phyloP scores from a whole-genome alignment of 2,888 invertebrate genomes.

The Margaritifera margaritifera region DNA sequence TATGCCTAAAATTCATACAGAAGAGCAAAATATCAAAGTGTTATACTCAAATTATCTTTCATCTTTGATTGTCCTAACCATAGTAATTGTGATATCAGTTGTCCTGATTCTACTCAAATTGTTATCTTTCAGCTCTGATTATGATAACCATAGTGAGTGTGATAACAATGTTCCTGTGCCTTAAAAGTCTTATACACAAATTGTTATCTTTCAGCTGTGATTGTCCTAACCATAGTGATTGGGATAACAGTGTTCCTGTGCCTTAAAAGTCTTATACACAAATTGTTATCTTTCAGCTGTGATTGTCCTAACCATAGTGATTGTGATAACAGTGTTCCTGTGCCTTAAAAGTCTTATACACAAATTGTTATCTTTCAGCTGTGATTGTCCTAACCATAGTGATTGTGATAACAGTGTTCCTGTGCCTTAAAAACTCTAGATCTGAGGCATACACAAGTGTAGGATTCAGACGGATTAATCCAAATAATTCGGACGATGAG shows the following conservation, averaged over 20 bases:
- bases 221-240: constrained; percentile 25
- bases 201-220: constrained; percentile 21
- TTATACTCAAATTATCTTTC: no score
- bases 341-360: constrained; percentile 41
- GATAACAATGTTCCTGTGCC: constrained; percentile 28
- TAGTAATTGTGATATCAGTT: constrained; percentile 37
- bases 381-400: constrained; percentile 42
- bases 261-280: constrained; percentile 17
- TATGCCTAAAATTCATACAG: no score
- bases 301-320: constrained; percentile 22
- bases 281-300: constrained; percentile 25
- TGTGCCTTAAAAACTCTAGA: constrained; percentile 43
- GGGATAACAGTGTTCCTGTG: constrained; percentile 32
- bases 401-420: constrained; percentile 43
- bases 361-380: constrained; percentile 33
- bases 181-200: constrained; percentile 20
- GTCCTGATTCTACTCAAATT: constrained; percentile 27
- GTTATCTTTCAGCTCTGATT: constrained; percentile 21
- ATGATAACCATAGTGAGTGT: constrained; percentile 28
- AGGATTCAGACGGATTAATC: constrained; percentile 53
- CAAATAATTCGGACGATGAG: constrained; percentile 47
- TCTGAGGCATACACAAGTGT: constrained; percentile 34
- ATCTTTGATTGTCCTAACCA: constrained; percentile 23
- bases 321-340: constrained; percentile 35
- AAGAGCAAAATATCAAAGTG: constrained; percentile 1